Base-by-base conservation (phyloP, 2,888 invertebrate genomes). In the Platycheirus rosarum region DNA sequence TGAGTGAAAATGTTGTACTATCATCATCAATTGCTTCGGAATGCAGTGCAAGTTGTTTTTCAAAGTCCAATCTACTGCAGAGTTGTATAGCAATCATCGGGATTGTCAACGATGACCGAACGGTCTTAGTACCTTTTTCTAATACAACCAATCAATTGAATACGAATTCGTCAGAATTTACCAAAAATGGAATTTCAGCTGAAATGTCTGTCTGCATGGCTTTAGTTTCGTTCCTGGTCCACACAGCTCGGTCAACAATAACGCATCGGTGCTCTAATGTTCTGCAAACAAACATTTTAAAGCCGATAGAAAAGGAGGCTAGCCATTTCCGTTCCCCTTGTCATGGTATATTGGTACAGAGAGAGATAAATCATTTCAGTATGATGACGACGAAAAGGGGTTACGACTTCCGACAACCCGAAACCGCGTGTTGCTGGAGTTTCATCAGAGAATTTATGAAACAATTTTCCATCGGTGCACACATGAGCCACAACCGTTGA, bases 401-500 rank as follows among this genome's bases (percentile, higher is more conserved):
- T 60, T 65, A 77, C 62, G 63, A 68, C 63, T 48, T 63, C 65
- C 71, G 70, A 68, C 70, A 76, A 62, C 40, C 48, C 42, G 46
- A 62, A 76, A 66, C 71, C 66, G 71, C 76, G 60, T 70, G 49
- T 63, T 71, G 76, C 35, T 46, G 32, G 66, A 66, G 66, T 73
- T 75, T 73, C 55, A 29, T 63, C 68, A 77, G 77, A 77, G 71
- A 77, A 82, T 77, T 76, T 82, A 82, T 82, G 82, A 82, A 82
- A 82, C 63, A 73, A 73, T 77, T 77, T 71, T 63, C 76, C 71
- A 71, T 57, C 40, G 76, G 37, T 26, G 60, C 53, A 62, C 55
- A 74, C 68, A 57, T 42, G 57, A 57, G 44, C 42, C 48, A 18
- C 26, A 7, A 42, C 32, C 14, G 23, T 37, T 57, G 40, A 57